Base-by-base conservation (phyloP, 2,888 invertebrate genomes). In the Strigamia crassipes region DNA sequence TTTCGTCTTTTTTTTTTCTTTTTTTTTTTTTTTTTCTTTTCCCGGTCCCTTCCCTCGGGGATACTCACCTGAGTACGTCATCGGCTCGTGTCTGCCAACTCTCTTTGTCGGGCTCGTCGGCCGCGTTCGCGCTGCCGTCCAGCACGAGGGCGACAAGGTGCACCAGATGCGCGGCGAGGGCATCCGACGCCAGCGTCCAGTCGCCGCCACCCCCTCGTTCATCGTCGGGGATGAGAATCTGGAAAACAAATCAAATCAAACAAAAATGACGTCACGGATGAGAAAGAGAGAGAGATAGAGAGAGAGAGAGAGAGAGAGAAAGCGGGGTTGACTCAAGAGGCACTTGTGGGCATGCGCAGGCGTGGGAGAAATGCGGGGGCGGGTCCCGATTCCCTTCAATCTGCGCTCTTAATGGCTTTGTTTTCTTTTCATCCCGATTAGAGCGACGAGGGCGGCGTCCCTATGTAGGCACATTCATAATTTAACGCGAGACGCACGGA, bases 41-140 rank as follows among this genome's bases (percentile, higher is more conserved):
- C 12, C 3, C 12, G 18, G 18, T 34, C 15, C 5, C 2, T 15
- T 18, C 78, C 42, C 78, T 42, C 23, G 73, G 13, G 73, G 78
- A 78, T 31, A 31, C 84, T 61, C 82, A 88, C 88, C 88, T 88
- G 82, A 88, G 86, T n/a, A 88, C 85, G 83, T 89, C 88, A 83
- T 87, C 83, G 21, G 84, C 77, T 77, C 84, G 81, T 51, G 38
- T 38, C 78, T 77, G 41, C 81, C 79, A 66, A 21, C 21, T 21
- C 42, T 80, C 46, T 77, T 80, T 79, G 78, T 78, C 38, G 78
- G 15, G 41, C 41, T 38, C 23, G 41, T 18, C 21, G 78, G 34
- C 23, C 34, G 41, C 82, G 46, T 21, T 5, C 23, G 78, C 78
- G 23, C 18, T 42, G 8, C 78, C n/a, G 13, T 42, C 78, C 78